These are phyloP conservation scores for Euplexia lucipara DNA, from an alignment of 2,888 invertebrate species.

Conservation along the genomic window DNA sequence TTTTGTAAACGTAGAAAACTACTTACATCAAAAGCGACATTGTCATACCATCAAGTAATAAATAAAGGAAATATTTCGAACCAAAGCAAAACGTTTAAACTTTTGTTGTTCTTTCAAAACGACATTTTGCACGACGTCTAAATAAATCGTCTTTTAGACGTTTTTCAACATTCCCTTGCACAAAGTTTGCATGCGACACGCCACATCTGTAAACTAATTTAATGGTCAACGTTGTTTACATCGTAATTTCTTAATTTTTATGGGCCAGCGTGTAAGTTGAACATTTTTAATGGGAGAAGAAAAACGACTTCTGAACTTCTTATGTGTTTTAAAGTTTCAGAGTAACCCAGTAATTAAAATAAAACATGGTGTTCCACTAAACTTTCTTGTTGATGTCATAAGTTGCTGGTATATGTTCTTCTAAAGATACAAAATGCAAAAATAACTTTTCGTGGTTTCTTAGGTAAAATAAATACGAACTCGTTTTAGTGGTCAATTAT, in stretches of 20 bases:
- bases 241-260: constrained; percentile 71
- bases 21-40: constrained; percentile 12
- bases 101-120: constrained; percentile 49
- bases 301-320: neutral
- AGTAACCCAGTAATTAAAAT: too few relatives aligned
- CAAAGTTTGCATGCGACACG: constrained; percentile 73
- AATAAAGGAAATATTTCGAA: constrained; percentile 37
- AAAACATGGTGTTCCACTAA: too few relatives aligned
- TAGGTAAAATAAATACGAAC: too few relatives aligned
- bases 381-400: too few relatives aligned
- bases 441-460: too few relatives aligned
- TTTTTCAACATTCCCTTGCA: constrained; percentile 65
- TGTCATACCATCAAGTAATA: constrained; percentile 26
- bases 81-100: constrained; percentile 30
- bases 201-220: constrained; percentile 59
- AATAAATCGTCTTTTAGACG: constrained; percentile 70
- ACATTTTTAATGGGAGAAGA: constrained; percentile 22
- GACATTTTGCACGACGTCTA: constrained; percentile 70
- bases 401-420: too few relatives aligned
- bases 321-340: neutral
- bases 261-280: constrained; percentile 41
- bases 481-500: too few relatives aligned
- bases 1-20: neutral
- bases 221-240: constrained; percentile 64
- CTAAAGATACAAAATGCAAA: too few relatives aligned